phyloP scores from a whole-genome alignment of 2,888 invertebrate genomes.

The Oscheius sp. region DNA sequence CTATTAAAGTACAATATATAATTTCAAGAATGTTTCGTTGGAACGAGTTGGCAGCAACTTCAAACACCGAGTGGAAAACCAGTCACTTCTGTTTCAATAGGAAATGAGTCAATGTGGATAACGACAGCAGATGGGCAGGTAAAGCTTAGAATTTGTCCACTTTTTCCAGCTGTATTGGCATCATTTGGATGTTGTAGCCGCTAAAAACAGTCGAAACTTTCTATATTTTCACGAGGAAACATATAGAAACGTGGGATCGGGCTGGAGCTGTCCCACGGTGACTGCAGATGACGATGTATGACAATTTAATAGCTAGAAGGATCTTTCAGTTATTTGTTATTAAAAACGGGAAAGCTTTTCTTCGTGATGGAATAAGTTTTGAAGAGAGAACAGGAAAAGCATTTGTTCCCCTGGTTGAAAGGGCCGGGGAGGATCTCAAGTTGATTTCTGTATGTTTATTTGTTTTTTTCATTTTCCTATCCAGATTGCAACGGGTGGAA shows the following conservation, averaged over 20 bases:
- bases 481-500: background rate
- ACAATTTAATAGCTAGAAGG: background rate
- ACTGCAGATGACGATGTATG: background rate
- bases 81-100: conserved; percentile 36
- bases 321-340: conserved; percentile 8
- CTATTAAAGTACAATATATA: background rate
- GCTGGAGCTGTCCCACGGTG: conserved; percentile 23
- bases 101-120: conserved; percentile 39
- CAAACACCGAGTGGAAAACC: conserved; percentile 34
- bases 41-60: conserved; percentile 33
- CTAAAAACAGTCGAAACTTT: background rate
- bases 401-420: conserved; percentile 37
- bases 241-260: conserved; percentile 13
- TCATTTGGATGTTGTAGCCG: background rate
- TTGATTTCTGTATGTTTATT: conserved; percentile 35
- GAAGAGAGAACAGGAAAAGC: conserved; percentile 38
- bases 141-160: background rate
- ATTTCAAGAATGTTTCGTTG: no score
- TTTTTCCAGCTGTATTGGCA: conserved; percentile 11
- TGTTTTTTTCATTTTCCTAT: background rate
- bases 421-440: conserved; percentile 32
- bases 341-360: background rate
- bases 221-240: background rate
- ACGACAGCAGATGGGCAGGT: conserved; percentile 43
- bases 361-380: conserved; percentile 34